These are phyloP conservation scores for Phenganax marumi DNA, from an alignment of 92 coral and sea anemone genomes.

Conservation along the genomic window DNA sequence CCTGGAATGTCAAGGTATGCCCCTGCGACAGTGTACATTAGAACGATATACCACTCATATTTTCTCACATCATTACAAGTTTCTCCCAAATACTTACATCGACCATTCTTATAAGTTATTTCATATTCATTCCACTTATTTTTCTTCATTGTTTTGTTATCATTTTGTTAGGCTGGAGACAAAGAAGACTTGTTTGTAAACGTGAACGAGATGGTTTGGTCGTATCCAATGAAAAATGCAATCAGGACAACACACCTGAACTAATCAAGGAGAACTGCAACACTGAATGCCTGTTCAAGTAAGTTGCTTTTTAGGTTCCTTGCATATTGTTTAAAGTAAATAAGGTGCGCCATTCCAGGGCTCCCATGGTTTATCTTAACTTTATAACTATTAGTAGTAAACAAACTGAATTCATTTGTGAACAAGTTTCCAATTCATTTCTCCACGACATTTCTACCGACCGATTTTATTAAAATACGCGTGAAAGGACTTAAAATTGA, in stretches of 20 bases:
- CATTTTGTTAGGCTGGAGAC: conserved; percentile 65
- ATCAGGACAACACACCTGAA: conserved; percentile 53
- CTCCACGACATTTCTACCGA: too few species aligned
- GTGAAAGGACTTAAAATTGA: too few species aligned
- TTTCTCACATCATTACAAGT: too few species aligned
- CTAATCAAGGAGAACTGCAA: conserved; percentile 74
- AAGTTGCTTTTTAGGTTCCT: neutral
- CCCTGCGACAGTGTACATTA: neutral
- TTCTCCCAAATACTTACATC: too few species aligned
- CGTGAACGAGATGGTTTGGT: conserved; percentile 69
- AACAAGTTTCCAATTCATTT: too few species aligned
- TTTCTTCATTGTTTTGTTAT: neutral
- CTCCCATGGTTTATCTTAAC: too few species aligned
- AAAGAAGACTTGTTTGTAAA: conserved; percentile 67
- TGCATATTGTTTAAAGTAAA: neutral
- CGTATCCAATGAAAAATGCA: conserved; percentile 68
- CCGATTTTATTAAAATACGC: too few species aligned
- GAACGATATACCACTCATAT: too few species aligned
- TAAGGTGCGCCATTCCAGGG: too few species aligned
- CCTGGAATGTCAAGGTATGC: conserved; percentile 68
- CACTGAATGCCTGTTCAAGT: conserved; percentile 74
- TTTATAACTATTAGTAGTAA: too few species aligned
- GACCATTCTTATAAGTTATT: too few species aligned
- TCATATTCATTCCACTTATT: neutral
- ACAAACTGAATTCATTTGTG: too few species aligned